phyloP scores from a whole-genome alignment of 2,797 vertebrate genomes.

The Enteromius radiatus region DNA sequence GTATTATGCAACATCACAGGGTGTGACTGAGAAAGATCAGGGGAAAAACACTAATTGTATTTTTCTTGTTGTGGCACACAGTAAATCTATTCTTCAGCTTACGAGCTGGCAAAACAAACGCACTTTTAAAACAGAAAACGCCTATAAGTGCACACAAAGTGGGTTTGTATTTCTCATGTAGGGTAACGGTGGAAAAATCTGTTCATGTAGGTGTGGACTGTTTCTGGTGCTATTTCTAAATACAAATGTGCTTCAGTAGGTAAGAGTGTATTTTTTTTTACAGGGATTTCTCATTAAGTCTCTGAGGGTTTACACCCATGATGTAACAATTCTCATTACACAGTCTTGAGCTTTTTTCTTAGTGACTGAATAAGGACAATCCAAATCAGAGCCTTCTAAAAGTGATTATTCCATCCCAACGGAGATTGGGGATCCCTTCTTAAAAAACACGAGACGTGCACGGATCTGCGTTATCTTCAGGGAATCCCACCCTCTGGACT shows the following conservation, averaged over 20 bases:
- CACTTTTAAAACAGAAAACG: conserved; percentile 68
- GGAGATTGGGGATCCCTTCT: background rate
- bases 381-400: background rate
- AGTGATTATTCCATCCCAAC: background rate
- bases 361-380: conserved; percentile 11
- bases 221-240: conserved; percentile 46
- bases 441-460: background rate
- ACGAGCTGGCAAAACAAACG: conserved; percentile 2
- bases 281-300: conserved; percentile 4
- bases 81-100: conserved; percentile 36
- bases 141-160: conserved; percentile 67
- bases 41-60: conserved; percentile 20
- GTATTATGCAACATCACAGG: background rate
- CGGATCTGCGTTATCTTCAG: background rate
- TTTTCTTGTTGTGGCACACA: conserved; percentile 39
- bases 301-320: conserved; percentile 18
- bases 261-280: conserved; percentile 17
- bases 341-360: background rate
- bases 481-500: conserved; percentile 29
- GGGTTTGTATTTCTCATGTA: conserved; percentile 75
- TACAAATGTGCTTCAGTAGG: conserved; percentile 30
- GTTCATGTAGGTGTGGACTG: conserved; percentile 72
- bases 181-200: conserved; percentile 76
- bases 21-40: conserved; percentile 12
- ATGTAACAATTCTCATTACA: conserved; percentile 24